Conservation (phyloP, 2,113 vertebrate genomes). For the Ptilorrhoa leucosticta region DNA sequence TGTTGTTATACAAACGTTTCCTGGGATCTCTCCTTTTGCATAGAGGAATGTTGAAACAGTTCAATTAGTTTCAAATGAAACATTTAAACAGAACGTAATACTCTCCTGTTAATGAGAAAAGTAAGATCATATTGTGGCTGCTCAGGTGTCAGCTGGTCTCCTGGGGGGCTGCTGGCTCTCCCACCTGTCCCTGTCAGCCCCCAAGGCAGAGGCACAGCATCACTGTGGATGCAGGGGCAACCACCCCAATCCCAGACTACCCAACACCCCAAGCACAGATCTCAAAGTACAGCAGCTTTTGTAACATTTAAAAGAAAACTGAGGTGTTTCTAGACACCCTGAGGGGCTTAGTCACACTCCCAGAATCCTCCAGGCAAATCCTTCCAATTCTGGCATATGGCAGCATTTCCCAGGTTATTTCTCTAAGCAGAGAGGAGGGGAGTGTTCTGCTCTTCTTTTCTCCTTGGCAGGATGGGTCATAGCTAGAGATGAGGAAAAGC, state of each 20-base stretch:
- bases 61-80: background rate
- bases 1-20: background rate
- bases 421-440: background rate
- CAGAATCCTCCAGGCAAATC: background rate
- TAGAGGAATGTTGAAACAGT: background rate
- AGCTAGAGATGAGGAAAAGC: background rate
- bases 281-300: background rate
- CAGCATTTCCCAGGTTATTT: background rate
- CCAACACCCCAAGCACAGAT: background rate
- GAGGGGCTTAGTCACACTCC: background rate
- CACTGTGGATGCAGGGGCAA: rapidly evolving
- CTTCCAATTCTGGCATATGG: background rate
- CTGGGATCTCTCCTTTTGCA: background rate
- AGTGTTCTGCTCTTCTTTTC: background rate
- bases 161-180: background rate
- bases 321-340: constrained; percentile 19
- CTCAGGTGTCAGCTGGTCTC: background rate
- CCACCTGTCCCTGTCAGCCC: background rate
- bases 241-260: background rate
- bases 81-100: background rate
- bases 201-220: background rate
- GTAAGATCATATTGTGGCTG: background rate
- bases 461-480: background rate
- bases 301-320: background rate
- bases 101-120: background rate